A percentile compares a stretch with the other conserved stretches of the same genome.
Conservation (phyloP, 1,140 invertebrate genomes). For the Drosophila nigrodunni region DNA sequence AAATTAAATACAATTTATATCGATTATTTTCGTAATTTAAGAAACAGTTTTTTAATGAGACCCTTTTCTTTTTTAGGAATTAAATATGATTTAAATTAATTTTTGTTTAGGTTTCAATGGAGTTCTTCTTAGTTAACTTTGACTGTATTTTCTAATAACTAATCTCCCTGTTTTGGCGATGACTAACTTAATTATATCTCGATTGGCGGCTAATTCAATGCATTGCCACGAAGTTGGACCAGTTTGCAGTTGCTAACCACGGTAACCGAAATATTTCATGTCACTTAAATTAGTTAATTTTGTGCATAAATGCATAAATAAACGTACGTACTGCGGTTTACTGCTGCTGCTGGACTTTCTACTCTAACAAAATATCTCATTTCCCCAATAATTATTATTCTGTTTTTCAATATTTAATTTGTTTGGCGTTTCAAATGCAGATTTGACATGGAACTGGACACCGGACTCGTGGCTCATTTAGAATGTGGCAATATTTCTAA, state of each 20-base stretch:
- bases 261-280: conserved; percentile 67
- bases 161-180: background rate
- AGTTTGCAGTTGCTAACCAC: conserved; percentile 41
- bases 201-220: conserved; percentile 67
- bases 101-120: too few relatives aligned
- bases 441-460: background rate
- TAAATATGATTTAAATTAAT: too few relatives aligned
- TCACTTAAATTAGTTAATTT: conserved; percentile 81
- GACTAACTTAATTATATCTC: conserved; percentile 61
- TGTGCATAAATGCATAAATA: conserved; percentile 73
- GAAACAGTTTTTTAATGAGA: too few relatives aligned
- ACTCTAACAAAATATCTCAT: conserved; percentile 3
- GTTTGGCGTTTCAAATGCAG: conserved; percentile 28
- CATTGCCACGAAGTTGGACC: conserved; percentile 33
- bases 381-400: conserved; percentile 69
- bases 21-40: too few relatives aligned
- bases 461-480: conserved; percentile 61
- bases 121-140: background rate
- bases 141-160: background rate
- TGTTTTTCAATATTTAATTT: conserved; percentile 80
- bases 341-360: conserved; percentile 17
- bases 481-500: conserved; percentile 80
- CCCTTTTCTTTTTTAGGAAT: too few relatives aligned
- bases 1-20: too few relatives aligned
- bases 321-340: conserved; percentile 58